phyloP scores from a whole-genome alignment of 2,888 invertebrate genomes.

The Dryocosmus kuriphilus region DNA sequence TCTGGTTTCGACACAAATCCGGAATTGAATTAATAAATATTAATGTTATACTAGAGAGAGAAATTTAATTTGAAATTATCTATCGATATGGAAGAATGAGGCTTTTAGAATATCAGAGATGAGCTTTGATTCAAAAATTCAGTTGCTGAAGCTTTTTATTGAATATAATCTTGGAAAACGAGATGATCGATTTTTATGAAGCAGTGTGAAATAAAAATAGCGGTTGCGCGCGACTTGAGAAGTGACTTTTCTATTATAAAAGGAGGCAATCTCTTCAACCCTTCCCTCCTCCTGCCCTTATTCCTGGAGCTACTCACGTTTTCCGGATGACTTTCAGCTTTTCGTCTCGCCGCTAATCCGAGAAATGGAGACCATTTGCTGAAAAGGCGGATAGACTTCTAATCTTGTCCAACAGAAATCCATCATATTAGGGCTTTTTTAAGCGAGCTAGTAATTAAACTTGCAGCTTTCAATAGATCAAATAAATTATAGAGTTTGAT shows the following conservation, averaged over 20 bases:
- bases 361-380: slow-evolving; percentile 29
- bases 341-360: slow-evolving; percentile 25
- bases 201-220: slow-evolving; percentile 13
- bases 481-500: background rate
- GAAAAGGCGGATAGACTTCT: slow-evolving; percentile 34
- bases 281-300: background rate
- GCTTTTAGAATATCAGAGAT: background rate
- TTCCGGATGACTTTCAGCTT: slow-evolving; percentile 21
- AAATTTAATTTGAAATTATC: background rate
- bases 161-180: background rate
- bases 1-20: background rate
- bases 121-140: background rate
- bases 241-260: slow-evolving; percentile 23
- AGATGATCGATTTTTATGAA: slow-evolving; percentile 16
- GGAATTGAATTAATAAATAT: background rate
- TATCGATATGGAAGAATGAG: background rate
- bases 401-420: slow-evolving; percentile 16
- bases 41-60: background rate
- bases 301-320: background rate
- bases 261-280: background rate
- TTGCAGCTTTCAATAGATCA: background rate
- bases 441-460: slow-evolving; percentile 1
- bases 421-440: slow-evolving; percentile 13
- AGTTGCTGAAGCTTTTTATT: background rate
- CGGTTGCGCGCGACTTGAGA: slow-evolving; percentile 1